Base-by-base conservation (phyloP, 2,888 invertebrate species). In the Drosophila birchii region DNA sequence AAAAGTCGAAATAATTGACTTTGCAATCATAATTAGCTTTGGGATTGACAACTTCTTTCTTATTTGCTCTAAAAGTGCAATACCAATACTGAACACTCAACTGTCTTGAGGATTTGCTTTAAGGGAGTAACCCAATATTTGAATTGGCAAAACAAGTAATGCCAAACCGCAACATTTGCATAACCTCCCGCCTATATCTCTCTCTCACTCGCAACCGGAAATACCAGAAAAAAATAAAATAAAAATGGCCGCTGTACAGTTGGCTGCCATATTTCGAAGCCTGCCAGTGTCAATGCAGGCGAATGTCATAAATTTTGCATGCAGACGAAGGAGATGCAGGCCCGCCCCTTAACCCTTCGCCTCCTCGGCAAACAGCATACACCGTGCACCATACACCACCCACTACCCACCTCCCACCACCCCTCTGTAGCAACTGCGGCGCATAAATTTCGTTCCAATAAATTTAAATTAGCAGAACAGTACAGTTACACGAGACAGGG, bases 401-500 rank as follows among this genome's bases (percentile, higher is more conserved):
- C 38, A n/a, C 3, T 36, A 14, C 29, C 54, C 23, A 9, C 20
- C 68, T 23, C 6, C 57, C n/a, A 16, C 5, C 53, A 9, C 43
- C 55, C 38, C 68, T 43, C 1, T 51, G 26, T 7, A 18, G 53
- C 44, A 57, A 47, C 76, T 60, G 67, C 62, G 62, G 60, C 61
- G 61, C 82, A 70, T 70, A 87, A 85, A 88, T 89, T 86, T 83
- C 64, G 88, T 86, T 84, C 81, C 89, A 86, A 86, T 86, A 86
- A 86, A 86, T 86, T 86, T 83, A 86, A 88, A 86, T 86, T 86
- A 86, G 88, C 79, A 67, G 51, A 79, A 47, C 39, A 67, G 56
- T 67, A 41, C 59, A 70, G 71, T 36, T 36, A 53, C 63, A 61
- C 41, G 59, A 70, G 67, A 29, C 71, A 34, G 67, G 78, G 63